Percentiles rank a stretch among this genome's conserved stretches.
Conservation (phyloP, 2,113 vertebrate species). For the Hippocampus abdominalis region DNA sequence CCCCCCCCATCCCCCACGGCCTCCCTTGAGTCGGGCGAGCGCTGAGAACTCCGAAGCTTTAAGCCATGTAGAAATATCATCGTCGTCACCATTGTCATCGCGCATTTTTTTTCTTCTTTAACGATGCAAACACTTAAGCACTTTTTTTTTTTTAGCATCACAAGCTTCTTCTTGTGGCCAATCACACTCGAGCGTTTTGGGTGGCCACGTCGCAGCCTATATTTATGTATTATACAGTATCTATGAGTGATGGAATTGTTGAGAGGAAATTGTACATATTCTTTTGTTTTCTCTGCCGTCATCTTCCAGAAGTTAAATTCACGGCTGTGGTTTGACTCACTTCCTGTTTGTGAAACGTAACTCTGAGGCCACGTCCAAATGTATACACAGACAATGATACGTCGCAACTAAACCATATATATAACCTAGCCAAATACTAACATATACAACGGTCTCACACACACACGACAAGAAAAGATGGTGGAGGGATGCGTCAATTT, state of each 20-base stretch:
- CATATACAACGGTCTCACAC: too few species aligned
- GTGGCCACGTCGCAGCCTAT: not conserved
- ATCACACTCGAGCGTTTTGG: not conserved
- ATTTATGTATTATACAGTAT: not conserved
- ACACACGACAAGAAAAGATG: too few species aligned
- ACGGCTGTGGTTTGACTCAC: not conserved
- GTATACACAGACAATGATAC: too few species aligned
- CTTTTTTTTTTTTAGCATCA: slow-evolving; percentile 1
- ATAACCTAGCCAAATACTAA: too few species aligned
- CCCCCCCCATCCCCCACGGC: not conserved
- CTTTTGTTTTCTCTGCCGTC: not conserved
- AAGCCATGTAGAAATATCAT: slow-evolving; percentile 66
- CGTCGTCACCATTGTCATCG: slow-evolving; percentile 39
- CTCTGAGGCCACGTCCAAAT: too few species aligned
- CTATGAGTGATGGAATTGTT: not conserved
- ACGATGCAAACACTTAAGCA: too few species aligned
- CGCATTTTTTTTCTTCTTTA: slow-evolving; percentile 19
- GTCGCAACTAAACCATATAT: too few species aligned
- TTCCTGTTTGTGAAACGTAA: not conserved
- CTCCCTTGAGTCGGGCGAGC: slow-evolving; percentile 18
- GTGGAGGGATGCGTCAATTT: too few species aligned
- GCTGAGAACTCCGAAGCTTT: slow-evolving; percentile 65
- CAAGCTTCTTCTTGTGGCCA: not conserved
- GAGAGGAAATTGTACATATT: not conserved
- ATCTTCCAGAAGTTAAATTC: too few species aligned